Evolutionary conservation across 2,113 vertebrate species (phyloP).

Genomic region (Marmota flaviventris): DNA sequence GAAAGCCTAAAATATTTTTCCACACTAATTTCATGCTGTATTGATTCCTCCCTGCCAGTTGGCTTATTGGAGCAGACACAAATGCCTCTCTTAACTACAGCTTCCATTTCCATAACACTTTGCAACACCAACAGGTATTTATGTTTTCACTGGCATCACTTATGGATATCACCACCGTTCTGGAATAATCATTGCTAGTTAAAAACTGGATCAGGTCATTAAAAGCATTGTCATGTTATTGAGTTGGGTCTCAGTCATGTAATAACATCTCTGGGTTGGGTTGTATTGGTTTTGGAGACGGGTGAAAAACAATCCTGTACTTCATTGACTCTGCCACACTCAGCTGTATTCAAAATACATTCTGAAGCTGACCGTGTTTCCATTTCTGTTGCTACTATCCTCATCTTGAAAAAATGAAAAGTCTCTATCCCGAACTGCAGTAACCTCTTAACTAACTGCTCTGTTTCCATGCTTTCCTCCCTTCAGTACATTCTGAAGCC

Average conservation of each 20-base stretch:
- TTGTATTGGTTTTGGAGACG: conserved; percentile 1
- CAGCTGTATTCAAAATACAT: not conserved
- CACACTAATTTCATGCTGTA: conserved; percentile 78
- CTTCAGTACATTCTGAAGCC: not conserved
- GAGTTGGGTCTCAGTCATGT: conserved; percentile 37
- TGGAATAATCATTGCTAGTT: conserved; percentile 57
- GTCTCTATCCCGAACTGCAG: not conserved
- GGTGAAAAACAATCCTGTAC: not conserved
- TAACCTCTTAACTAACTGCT: not conserved
- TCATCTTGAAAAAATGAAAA: not conserved
- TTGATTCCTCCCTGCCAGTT: conserved; percentile 67
- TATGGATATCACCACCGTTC: not conserved
- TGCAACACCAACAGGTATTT: conserved; percentile 67
- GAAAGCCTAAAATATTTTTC: conserved; percentile 73
- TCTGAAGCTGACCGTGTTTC: not conserved
- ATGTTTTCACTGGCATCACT: conserved; percentile 69
- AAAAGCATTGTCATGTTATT: conserved; percentile 55
- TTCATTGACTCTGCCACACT: not conserved
- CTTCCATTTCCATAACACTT: conserved; percentile 74
- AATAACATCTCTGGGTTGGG: conserved; percentile 43
- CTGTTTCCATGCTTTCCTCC: not conserved
- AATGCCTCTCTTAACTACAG: conserved; percentile 60
- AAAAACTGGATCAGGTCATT: conserved; percentile 68
- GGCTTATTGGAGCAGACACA: conserved; percentile 80
- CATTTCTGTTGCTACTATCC: not conserved